Base-by-base conservation (phyloP, 2,113 vertebrate genomes). In the Ameiurus melas region DNA sequence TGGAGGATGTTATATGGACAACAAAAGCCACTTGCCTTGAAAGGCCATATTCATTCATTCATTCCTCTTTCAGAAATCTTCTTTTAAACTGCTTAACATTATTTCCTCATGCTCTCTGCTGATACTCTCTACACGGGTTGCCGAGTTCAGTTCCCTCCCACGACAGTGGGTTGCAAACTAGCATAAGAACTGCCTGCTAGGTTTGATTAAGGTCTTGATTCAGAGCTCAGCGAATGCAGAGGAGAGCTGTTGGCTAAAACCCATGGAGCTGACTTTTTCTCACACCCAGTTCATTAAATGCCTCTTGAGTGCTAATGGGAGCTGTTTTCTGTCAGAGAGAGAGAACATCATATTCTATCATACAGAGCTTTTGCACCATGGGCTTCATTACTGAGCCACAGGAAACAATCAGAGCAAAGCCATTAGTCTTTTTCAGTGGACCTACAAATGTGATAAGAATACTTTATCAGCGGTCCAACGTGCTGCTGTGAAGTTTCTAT, bases 241-340 rank as follows among this genome's bases (percentile, higher is more conserved):
- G 57, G 20, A 53, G 30, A 78, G 43, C 87, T 36, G 82, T 84
- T 84, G 87, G 25, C 81, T 77, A 17, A 55, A 83, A 57, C 51
- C 60, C 53, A 20, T 53, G 10, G 43, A 30, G 55, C 39, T 43
- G 60, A 70, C 79, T 27, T 86, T 84, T 84, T 84, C 36, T 53
- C 71, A 57, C 64, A 39, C 68, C 87, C 86, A 55, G n/a, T 85
- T 88, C 78, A 86, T 90, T 86, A 75, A 86, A 55, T 66, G 43
- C 70, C 85, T 57, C 85, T 66, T 89, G 81, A 84, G 79, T 81
- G 51, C 87, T 86, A 90, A 90, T 86, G 85, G 68, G 73, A 89
- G 53, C 25, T 53, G 66, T 80, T 83, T 84, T 86, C 62, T 73
- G n/a, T 68, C 70, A 53, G 16, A 68, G 1, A 84, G 47, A 43